Conservation (phyloP, 2,113 vertebrate genomes). For the Embiotoca jacksoni region DNA sequence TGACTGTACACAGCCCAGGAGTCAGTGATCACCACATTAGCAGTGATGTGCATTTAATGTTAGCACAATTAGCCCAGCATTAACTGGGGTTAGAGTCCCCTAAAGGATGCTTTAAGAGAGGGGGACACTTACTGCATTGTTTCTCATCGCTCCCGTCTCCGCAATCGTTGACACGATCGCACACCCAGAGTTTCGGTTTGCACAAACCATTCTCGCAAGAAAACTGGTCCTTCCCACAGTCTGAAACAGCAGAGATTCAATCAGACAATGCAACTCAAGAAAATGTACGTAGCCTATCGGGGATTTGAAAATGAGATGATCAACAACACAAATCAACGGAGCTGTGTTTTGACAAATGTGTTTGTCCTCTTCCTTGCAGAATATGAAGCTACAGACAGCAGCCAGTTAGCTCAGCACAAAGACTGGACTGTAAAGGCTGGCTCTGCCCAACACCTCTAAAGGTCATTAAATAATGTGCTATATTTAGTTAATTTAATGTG, state of each 20-base stretch:
- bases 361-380: no score
- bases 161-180: conserved; percentile 84
- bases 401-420: no score
- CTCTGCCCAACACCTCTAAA: no score
- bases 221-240: conserved; percentile 79
- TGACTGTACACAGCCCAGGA: conserved; percentile 39
- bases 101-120: background rate
- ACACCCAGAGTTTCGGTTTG: conserved; percentile 81
- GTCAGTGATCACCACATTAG: conserved; percentile 61
- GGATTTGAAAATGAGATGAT: background rate
- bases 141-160: conserved; percentile 85
- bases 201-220: conserved; percentile 81
- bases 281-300: background rate
- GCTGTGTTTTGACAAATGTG: background rate
- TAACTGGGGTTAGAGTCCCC: conserved; percentile 36
- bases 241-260: conserved; percentile 54
- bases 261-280: background rate
- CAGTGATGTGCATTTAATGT: conserved; percentile 61
- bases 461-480: background rate
- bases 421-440: no score
- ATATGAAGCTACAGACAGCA: no score
- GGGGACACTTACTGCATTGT: conserved; percentile 78
- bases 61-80: conserved; percentile 58
- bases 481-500: background rate
- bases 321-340: background rate